Conservation (phyloP, 1,140 invertebrate genomes). For the Hetaerina americana region DNA sequence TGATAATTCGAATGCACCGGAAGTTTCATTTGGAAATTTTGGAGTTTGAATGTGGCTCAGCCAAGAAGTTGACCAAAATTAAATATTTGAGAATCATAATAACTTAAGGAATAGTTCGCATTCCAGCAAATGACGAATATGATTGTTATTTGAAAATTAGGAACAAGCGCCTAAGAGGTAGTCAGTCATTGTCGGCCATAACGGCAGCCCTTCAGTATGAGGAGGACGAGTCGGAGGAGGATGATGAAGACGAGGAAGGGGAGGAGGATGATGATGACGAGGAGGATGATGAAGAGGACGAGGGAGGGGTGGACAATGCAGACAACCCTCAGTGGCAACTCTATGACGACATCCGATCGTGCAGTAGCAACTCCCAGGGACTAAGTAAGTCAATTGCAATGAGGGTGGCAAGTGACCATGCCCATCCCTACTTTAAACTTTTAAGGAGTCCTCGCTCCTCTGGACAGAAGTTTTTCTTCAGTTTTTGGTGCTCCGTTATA, state of each 20-base stretch:
- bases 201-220: constrained; percentile 44
- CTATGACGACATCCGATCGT: constrained; percentile 59
- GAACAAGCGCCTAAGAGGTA: constrained; percentile 28
- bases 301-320: constrained; percentile 44
- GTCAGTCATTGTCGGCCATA: constrained; percentile 38
- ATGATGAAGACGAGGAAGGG: constrained; percentile 46
- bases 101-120: too few species aligned
- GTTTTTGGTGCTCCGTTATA: too few species aligned
- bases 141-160: constrained; percentile 20
- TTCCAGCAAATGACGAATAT: too few species aligned
- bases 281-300: constrained; percentile 48
- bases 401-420: too few species aligned
- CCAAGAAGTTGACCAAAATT: too few species aligned
- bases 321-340: constrained; percentile 69
- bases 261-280: constrained; percentile 46
- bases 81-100: too few species aligned
- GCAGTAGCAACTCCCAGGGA: constrained; percentile 51
- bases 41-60: too few species aligned
- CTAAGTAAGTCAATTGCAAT: constrained; percentile 14
- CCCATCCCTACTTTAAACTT: too few species aligned
- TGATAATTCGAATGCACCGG: too few species aligned
- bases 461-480: too few species aligned
- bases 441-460: too few species aligned
- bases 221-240: constrained; percentile 36
- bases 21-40: too few species aligned